Evolutionary conservation across 2,888 invertebrate genomes (phyloP).

Genomic region (Aphodius granarius): DNA sequence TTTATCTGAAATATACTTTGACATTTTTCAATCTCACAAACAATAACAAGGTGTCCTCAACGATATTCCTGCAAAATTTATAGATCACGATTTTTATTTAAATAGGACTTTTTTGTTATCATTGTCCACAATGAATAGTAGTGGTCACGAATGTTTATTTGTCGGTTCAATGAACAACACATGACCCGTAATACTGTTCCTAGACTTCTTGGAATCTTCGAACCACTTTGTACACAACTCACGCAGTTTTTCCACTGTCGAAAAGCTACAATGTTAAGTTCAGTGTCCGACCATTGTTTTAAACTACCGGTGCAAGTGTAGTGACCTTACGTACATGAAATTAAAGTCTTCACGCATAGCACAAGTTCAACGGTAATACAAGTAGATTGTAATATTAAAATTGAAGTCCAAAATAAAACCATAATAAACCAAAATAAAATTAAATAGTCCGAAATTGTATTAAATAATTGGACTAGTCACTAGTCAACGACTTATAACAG

Average conservation of each 20-base stretch:
- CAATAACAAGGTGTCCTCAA: background rate
- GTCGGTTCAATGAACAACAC: background rate
- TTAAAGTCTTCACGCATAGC: background rate
- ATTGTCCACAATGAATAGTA: background rate
- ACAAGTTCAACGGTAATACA: background rate
- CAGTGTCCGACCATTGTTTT: constrained; percentile 16
- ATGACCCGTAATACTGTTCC: background rate
- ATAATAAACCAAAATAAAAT: too few relatives aligned
- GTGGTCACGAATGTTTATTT: background rate
- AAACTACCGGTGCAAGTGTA: background rate
- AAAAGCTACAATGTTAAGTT: constrained; percentile 27
- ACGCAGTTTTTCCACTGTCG: constrained; percentile 26
- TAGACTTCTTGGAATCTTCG: background rate
- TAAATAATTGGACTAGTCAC: background rate
- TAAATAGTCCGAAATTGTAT: too few relatives aligned
- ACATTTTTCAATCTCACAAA: background rate
- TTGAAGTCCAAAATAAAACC: too few relatives aligned
- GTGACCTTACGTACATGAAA: background rate
- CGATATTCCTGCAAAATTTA: background rate
- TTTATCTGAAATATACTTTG: too few relatives aligned
- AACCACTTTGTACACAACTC: constrained; percentile 20
- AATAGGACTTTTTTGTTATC: background rate
- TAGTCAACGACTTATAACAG: background rate
- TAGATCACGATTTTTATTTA: background rate
- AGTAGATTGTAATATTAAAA: background rate